Percentiles rank a stretch among this genome's conserved stretches.
phyloP scores from a whole-genome alignment of 2,888 invertebrate species.

The Hirtodrosophila confusa region DNA sequence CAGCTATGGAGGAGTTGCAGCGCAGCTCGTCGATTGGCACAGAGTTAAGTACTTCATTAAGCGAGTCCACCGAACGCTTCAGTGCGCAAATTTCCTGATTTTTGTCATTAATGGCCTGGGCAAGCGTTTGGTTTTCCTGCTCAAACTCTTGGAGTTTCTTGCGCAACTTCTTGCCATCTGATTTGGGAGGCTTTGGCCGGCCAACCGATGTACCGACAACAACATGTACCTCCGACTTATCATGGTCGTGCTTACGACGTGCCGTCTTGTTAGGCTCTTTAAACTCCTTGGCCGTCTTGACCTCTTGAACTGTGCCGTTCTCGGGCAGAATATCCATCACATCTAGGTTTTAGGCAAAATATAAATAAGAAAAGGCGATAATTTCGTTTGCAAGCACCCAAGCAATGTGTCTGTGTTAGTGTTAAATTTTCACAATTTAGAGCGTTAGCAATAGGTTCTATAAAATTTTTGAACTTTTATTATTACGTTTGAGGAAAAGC shows the following conservation, averaged over 20 bases:
- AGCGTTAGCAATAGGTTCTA: conserved; percentile 28
- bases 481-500: conserved; percentile 40
- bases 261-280: conserved; percentile 19
- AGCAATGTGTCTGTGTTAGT: conserved; percentile 36
- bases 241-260: conserved; percentile 45
- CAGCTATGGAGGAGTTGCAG: conserved; percentile 78
- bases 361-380: conserved; percentile 21
- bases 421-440: conserved; percentile 50
- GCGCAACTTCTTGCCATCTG: conserved; percentile 67
- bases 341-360: conserved; percentile 30
- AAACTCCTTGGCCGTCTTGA: conserved; percentile 9
- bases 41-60: conserved; percentile 81
- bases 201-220: conserved; percentile 43
- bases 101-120: conserved; percentile 73
- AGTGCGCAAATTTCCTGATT: conserved; percentile 78
- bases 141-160: conserved; percentile 72
- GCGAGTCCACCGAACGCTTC: conserved; percentile 75
- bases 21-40: conserved; percentile 81
- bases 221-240: conserved; percentile 41
- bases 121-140: conserved; percentile 70
- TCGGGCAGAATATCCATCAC: conserved; percentile 70
- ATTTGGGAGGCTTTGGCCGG: conserved; percentile 20
- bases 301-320: conserved; percentile 14
- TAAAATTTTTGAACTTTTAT: conserved; percentile 27
- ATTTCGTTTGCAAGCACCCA: conserved; percentile 20